Evolutionary conservation across 2,888 invertebrate genomes (phyloP).

Genomic region (Heliconius erato): DNA sequence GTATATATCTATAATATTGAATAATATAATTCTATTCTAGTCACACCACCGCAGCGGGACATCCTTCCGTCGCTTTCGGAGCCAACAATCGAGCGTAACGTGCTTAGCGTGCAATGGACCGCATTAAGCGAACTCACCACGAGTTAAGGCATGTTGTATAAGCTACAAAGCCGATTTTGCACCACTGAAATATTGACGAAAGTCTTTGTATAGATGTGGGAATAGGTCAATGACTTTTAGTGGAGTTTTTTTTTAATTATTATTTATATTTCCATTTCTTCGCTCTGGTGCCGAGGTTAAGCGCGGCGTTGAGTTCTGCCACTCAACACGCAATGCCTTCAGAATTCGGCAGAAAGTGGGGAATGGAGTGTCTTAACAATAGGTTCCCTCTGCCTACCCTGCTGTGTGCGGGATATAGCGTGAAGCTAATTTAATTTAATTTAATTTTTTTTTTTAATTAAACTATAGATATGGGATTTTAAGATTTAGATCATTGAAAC

Average conservation of each 20-base stretch:
- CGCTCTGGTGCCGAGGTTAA: no score
- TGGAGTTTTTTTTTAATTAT: background rate
- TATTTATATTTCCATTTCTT: no score
- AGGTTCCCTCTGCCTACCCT: no score
- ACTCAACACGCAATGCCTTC: no score
- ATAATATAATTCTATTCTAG: slow-evolving; percentile 50
- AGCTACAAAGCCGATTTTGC: slow-evolving; percentile 36
- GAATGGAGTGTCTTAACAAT: no score
- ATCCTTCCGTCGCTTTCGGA: slow-evolving; percentile 53
- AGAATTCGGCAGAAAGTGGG: no score
- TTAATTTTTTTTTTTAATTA: background rate
- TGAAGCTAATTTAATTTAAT: no score
- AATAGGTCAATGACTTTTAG: background rate
- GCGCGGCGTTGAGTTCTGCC: no score
- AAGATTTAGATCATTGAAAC: no score
- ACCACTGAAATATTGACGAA: slow-evolving; percentile 21
- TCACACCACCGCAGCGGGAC: slow-evolving; percentile 48
- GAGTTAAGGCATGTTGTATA: slow-evolving; percentile 30
- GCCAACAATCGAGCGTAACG: slow-evolving; percentile 50
- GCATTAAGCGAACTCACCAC: slow-evolving; percentile 42
- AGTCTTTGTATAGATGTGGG: background rate
- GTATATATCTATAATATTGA: slow-evolving; percentile 42
- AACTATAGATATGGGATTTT: no score
- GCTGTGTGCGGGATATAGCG: no score
- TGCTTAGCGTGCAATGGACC: slow-evolving; percentile 46